These are phyloP conservation scores for Steinernema hermaphroditum DNA, from an alignment of 2,888 invertebrate species.

Conservation along the genomic window DNA sequence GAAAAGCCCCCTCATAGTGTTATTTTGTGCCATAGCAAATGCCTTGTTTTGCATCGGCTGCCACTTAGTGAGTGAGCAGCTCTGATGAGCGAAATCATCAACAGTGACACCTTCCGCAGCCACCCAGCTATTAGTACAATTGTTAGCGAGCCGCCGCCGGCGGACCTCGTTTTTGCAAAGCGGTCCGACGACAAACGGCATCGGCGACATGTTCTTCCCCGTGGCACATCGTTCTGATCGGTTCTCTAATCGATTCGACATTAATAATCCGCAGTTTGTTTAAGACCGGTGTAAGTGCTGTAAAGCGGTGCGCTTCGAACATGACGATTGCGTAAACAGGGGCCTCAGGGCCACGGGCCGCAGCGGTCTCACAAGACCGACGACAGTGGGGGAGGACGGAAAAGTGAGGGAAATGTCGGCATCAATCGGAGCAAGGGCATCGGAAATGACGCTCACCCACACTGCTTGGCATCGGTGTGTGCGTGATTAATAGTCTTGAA, in stretches of 20 bases:
- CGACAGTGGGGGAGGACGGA: neutral
- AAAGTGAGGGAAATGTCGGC: neutral
- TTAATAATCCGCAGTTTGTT: slow-evolving; percentile 23
- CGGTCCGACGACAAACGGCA: too few species aligned
- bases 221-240: too few species aligned
- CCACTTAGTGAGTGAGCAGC: too few species aligned
- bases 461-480: neutral
- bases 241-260: neutral
- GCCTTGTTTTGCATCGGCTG: too few species aligned
- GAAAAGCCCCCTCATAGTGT: too few species aligned
- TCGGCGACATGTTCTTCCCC: too few species aligned
- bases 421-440: neutral
- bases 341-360: neutral
- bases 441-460: neutral
- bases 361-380: neutral
- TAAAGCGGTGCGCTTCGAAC: slow-evolving; percentile 16
- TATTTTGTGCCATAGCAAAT: too few species aligned
- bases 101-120: too few species aligned
- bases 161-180: too few species aligned
- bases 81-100: too few species aligned
- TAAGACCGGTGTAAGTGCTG: slow-evolving; percentile 11
- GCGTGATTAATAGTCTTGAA: slow-evolving; percentile 1
- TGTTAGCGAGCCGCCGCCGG: too few species aligned
- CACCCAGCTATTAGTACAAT: too few species aligned
- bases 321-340: slow-evolving; percentile 7